These are phyloP conservation scores for Sanderia malayensis DNA, from an alignment of 30 jellyfish, hydroid and myxozoan genomes.

Conservation along the genomic window DNA sequence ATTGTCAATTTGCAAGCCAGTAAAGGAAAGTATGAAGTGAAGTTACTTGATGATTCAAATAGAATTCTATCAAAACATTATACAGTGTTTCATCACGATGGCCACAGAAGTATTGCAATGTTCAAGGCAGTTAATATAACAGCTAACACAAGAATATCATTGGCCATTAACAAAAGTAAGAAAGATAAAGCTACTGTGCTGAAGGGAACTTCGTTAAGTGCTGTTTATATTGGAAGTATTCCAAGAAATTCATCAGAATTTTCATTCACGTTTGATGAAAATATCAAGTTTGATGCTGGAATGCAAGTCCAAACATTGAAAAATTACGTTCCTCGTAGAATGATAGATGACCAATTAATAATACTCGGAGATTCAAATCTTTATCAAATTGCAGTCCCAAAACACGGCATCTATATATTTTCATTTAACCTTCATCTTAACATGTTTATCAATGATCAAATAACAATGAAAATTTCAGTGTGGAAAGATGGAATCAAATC, in stretches of 20 bases:
- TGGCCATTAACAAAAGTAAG: background rate
- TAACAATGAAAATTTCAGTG: slow-evolving; percentile 14
- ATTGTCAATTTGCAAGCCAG: slow-evolving; percentile 27
- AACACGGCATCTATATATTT: slow-evolving; percentile 49
- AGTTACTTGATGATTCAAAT: background rate
- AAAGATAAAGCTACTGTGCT: background rate
- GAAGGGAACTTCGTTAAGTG: slow-evolving; percentile 29
- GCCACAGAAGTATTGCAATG: slow-evolving; percentile 34
- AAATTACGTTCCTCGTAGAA: slow-evolving; percentile 19
- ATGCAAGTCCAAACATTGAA: background rate
- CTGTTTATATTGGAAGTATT: slow-evolving; percentile 31
- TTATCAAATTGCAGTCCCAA: slow-evolving; percentile 43
- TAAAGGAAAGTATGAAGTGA: slow-evolving; percentile 24
- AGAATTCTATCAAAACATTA: slow-evolving; percentile 4
- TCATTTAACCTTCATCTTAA: slow-evolving; percentile 26
- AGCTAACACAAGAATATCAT: background rate
- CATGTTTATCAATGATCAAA: slow-evolving; percentile 24
- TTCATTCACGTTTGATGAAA: slow-evolving; percentile 11
- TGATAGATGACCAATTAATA: slow-evolving; percentile 5
- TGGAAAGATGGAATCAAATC: slow-evolving; percentile 35
- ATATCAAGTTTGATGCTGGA: background rate
- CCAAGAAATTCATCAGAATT: slow-evolving; percentile 17
- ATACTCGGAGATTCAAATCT: background rate
- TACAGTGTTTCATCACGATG: background rate
- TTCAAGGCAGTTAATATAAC: background rate